Base-by-base conservation (phyloP, 2,113 vertebrate genomes). In the Aplodontia rufa region DNA sequence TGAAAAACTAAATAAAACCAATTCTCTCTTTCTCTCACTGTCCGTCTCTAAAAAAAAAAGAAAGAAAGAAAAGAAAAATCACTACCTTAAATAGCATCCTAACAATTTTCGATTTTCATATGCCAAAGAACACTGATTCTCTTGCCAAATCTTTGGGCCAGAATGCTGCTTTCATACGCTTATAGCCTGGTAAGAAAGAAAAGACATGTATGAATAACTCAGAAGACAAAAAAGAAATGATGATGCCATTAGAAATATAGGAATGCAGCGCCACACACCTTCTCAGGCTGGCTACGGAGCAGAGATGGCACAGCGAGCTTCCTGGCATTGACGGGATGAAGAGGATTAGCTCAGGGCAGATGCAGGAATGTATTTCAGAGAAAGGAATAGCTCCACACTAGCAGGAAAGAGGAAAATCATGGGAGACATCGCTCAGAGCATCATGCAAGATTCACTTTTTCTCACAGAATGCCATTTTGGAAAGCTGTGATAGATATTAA, bases 71-170 rank as follows among this genome's bases (percentile, higher is more conserved):
- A n/a, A n/a, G n/a, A n/a, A 45, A 96, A 87, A 86, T 78, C 30
- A 62, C 3, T 88, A 16, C 20, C 35, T 92, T 64, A 8, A 91
- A 69, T 40, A 55, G 19, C 71, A 6, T 87, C 8, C 51, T 81
- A 84, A 76, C 28, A 76, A 32, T 42, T 90, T 88, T 94, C 14
- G 55, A 0, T 64, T 90, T 96, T 49, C 30, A 71, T 24, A 47
- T 94, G 74, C 53, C 91, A 87, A 75, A 30, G n/a, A 89, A 58
- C 12, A 69, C 30, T 35, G n/a, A 66, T 72, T 93, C 13, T 90
- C 60, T 93, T 91, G 49, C 64, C 79, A 87, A 55, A 79, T 82
- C 19, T 94, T 30, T 40, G 9, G 88, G 45, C 20, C 40, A 92
- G 53, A 64, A 51, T 17, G 42, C 14, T 87, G 6, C 3, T 89